These are phyloP conservation scores for Hippoglossus stenolepis DNA, from an alignment of 2,113 vertebrate species.

Conservation along the genomic window DNA sequence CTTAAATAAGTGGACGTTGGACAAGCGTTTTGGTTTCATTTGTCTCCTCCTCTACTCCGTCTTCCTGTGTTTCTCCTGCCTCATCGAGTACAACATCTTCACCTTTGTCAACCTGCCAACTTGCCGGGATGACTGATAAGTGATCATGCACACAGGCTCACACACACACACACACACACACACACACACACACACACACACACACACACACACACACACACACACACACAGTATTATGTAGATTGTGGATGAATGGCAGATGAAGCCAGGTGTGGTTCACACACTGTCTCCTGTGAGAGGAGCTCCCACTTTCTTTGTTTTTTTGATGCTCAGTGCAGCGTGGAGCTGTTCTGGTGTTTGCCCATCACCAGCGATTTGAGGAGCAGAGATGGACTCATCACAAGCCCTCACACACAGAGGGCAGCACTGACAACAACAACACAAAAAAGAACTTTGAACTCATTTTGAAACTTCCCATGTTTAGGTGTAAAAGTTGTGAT, in stretches of 20 bases:
- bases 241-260: constrained; percentile 1
- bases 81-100: constrained; percentile 99
- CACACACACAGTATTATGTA: neutral
- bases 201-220: constrained; percentile 15
- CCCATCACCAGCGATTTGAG: constrained; percentile 21
- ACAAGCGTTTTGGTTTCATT: constrained; percentile 90
- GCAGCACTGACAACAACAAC: constrained; percentile 37
- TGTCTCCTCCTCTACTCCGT: constrained; percentile 93
- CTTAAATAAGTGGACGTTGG: constrained; percentile 96
- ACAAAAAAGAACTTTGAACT: constrained; percentile 71
- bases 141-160: neutral
- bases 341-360: constrained; percentile 48
- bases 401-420: constrained; percentile 21
- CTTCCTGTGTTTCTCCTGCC: constrained; percentile 98
- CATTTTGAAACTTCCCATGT: constrained; percentile 48
- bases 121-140: constrained; percentile 88
- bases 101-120: constrained; percentile 99
- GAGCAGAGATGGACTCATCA: constrained; percentile 8
- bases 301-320: constrained; percentile 35
- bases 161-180: constrained; percentile 20
- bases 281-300: constrained; percentile 9
- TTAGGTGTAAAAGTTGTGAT: constrained; percentile 59
- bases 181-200: constrained; percentile 1
- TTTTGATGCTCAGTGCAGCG: constrained; percentile 61
- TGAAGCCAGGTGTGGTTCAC: constrained; percentile 14